Base-by-base conservation (phyloP, 2,888 invertebrate genomes). In the Drosophila nr. perissopoda region DNA sequence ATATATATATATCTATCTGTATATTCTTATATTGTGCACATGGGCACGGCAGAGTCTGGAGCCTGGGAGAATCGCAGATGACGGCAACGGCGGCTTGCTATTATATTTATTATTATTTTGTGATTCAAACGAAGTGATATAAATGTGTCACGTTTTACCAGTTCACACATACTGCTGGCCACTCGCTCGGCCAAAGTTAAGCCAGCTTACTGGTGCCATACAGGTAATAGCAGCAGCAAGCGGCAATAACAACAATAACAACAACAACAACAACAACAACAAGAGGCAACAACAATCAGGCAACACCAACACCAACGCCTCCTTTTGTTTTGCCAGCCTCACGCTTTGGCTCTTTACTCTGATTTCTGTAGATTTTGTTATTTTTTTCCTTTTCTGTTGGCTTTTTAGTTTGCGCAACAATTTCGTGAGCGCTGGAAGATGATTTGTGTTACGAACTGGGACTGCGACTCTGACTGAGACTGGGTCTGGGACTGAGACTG, bases 101-200 rank as follows among this genome's bases (percentile, higher is more conserved):
- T 91, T 88, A 88, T 88, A 88, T 88, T 88, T 88, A 88, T 88
- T 88, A 88, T 88, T 91, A 90, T 92, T 92, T 91, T 91, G 87
- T 87, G 91, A 92, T 91, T 91, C 91, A 91, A 91, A 91, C 91
- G 91, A 91, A 91, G 91, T 92, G 92, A 92, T 92, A 92, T 92
- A 91, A 91, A 91, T 92, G 92, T 92, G 92, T 92, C 92, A 92
- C 92, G 92, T 92, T 92, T 92, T 92, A 90, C 92, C 89, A 92
- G 92, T 92, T 92, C 92, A 92, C 92, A 92, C 92, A 92, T 92
- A 90, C 82, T 92, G 90, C 84, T 87, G 81, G 27, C 56, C 36
- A 79, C 65, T 68, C 69, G 58, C 66, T 65, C 65, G 82, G 66
- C 74, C 74, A 63, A 63, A 58, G 64, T 63, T 63, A 57, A 53